Percentiles rank a stretch among this genome's conserved stretches.
These are phyloP conservation scores for Pachyseris speciosa DNA, from an alignment of 64 coral and sea anemone species.

Conservation along the genomic window DNA sequence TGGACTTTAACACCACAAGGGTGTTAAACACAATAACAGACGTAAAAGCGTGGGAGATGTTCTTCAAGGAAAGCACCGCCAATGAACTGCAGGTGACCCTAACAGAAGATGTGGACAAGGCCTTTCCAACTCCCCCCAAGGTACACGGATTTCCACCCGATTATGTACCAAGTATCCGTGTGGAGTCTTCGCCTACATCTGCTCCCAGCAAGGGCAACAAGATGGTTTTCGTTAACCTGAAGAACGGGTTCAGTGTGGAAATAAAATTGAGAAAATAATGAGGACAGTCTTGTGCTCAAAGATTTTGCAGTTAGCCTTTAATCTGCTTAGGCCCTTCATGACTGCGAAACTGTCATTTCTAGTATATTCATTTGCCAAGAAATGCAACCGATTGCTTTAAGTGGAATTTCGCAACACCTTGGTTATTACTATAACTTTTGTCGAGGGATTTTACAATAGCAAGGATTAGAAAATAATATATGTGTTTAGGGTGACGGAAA, in stretches of 20 bases:
- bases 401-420: too few species aligned
- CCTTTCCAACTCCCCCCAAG: neutral
- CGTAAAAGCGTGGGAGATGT: neutral
- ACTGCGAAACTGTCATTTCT: too few species aligned
- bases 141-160: neutral
- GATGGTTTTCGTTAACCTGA: neutral
- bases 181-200: neutral
- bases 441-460: too few species aligned
- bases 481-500: too few species aligned
- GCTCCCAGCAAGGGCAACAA: neutral
- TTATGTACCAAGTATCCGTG: neutral
- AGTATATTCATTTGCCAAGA: too few species aligned
- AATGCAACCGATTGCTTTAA: too few species aligned
- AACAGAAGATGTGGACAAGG: neutral
- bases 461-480: too few species aligned
- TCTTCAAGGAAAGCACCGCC: neutral
- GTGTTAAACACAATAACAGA: neutral
- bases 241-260: slow-evolving; percentile 13
- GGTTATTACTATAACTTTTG: too few species aligned
- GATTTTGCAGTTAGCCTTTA: too few species aligned
- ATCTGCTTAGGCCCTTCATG: too few species aligned
- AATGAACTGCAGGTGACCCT: neutral
- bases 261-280: neutral
- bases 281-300: too few species aligned
- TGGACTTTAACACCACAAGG: neutral